Conservation (phyloP, 2,888 invertebrate genomes). For the Tridacna crocea region DNA sequence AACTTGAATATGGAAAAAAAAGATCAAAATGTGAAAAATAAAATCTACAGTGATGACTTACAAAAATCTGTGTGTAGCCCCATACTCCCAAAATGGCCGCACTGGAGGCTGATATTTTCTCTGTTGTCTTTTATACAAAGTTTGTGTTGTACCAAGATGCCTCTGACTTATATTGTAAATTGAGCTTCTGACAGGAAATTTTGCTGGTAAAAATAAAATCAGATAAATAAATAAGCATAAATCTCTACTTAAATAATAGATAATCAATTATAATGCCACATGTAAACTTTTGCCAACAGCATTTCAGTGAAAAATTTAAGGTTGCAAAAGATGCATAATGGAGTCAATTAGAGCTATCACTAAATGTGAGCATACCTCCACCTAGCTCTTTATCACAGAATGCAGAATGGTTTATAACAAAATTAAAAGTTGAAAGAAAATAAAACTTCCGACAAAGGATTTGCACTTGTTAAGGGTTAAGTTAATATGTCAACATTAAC, state of each 20-base stretch:
- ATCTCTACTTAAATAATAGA: background rate
- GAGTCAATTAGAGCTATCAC: no score
- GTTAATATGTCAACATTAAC: no score
- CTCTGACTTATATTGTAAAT: background rate
- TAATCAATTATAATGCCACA: background rate
- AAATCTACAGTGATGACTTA: slow-evolving; percentile 15
- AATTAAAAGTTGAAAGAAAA: background rate
- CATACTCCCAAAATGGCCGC: slow-evolving; percentile 32
- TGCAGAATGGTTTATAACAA: no score
- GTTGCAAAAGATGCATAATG: no score
- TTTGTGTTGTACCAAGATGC: slow-evolving; percentile 1
- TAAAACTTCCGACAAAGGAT: no score
- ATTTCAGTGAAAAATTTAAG: no score
- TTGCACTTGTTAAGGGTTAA: no score
- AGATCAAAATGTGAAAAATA: no score
- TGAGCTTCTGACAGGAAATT: background rate
- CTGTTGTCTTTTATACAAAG: slow-evolving; percentile 24
- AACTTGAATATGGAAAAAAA: background rate
- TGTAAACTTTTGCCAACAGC: background rate
- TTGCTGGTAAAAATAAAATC: background rate
- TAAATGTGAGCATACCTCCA: no score
- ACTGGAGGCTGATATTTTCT: slow-evolving; percentile 27
- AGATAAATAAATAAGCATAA: background rate
- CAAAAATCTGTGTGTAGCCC: slow-evolving; percentile 41
- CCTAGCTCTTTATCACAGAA: no score